Evolutionary conservation across 2,888 invertebrate species (phyloP).

Genomic region (Hypomecis punctinalis): DNA sequence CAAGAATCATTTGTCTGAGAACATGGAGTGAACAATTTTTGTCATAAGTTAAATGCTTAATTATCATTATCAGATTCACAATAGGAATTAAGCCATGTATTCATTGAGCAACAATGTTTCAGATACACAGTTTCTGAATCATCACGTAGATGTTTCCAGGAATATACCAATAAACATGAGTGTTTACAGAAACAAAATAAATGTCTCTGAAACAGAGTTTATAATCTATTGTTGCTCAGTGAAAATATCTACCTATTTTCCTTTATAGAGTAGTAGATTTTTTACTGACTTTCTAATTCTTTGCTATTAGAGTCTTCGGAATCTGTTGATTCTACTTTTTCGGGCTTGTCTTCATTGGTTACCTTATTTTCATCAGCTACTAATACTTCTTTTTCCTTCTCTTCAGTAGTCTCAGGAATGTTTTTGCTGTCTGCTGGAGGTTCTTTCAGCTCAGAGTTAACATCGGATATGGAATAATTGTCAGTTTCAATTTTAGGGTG

Average conservation of each 20-base stretch:
- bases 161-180: no score
- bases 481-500: conserved; percentile 61
- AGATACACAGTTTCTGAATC: no score
- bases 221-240: no score
- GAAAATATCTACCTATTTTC: no score
- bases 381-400: conserved; percentile 24
- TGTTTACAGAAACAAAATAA: no score
- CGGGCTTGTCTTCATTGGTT: conserved; percentile 48
- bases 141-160: no score
- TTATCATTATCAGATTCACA: conserved; percentile 8
- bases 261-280: not conserved
- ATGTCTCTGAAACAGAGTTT: no score
- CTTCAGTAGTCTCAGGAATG: conserved; percentile 27
- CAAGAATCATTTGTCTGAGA: conserved; percentile 6
- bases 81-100: no score
- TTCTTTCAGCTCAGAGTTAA: conserved; percentile 69
- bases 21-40: conserved; percentile 7
- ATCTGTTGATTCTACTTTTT: conserved; percentile 39
- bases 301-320: conserved; percentile 18
- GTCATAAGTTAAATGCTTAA: conserved; percentile 19
- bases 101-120: no score
- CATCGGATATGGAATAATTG: conserved; percentile 76
- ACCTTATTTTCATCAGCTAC: conserved; percentile 40
- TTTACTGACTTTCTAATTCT: conserved; percentile 21
- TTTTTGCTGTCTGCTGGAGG: conserved; percentile 49